Evolutionary conservation across 2,113 vertebrate genomes (phyloP).

Genomic region (Oryzias celebensis): DNA sequence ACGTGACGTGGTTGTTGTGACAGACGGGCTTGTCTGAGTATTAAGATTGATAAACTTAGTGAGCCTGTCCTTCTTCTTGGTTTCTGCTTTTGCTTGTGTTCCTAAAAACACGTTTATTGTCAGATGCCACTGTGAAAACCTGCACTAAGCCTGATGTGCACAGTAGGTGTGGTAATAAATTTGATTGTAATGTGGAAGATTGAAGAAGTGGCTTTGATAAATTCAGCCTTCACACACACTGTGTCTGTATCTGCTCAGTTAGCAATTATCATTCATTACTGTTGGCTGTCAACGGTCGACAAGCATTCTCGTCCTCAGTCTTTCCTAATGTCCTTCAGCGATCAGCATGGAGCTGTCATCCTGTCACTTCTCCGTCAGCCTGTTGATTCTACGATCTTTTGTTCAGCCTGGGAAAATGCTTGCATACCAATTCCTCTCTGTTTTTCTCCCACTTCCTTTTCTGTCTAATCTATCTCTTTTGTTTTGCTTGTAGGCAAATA

Average conservation of each 20-base stretch:
- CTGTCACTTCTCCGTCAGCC: conserved; percentile 72
- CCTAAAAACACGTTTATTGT: no score
- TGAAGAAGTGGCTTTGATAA: conserved; percentile 25
- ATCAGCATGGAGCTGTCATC: conserved; percentile 64
- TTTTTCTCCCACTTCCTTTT: not conserved
- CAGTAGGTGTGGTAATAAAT: conserved; percentile 17
- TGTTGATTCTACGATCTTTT: conserved; percentile 76
- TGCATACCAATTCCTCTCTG: conserved; percentile 63
- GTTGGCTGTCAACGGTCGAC: conserved; percentile 57
- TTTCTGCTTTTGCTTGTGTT: no score
- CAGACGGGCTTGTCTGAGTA: no score
- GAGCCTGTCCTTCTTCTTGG: no score
- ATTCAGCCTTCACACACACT: conserved; percentile 36
- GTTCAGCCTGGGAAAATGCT: conserved; percentile 59
- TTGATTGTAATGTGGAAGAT: conserved; percentile 30
- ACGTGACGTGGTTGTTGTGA: no score
- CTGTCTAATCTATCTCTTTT: not conserved
- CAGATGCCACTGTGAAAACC: no score
- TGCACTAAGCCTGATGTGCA: no score
- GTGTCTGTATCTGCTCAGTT: conserved; percentile 45
- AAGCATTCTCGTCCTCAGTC: conserved; percentile 10
- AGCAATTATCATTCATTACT: conserved; percentile 79
- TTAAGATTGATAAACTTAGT: no score
- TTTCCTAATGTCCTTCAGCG: conserved; percentile 67
- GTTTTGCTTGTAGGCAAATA: conserved; percentile 25